Base-by-base conservation (phyloP, 2,113 vertebrate species). In the Phycodurus eques region DNA sequence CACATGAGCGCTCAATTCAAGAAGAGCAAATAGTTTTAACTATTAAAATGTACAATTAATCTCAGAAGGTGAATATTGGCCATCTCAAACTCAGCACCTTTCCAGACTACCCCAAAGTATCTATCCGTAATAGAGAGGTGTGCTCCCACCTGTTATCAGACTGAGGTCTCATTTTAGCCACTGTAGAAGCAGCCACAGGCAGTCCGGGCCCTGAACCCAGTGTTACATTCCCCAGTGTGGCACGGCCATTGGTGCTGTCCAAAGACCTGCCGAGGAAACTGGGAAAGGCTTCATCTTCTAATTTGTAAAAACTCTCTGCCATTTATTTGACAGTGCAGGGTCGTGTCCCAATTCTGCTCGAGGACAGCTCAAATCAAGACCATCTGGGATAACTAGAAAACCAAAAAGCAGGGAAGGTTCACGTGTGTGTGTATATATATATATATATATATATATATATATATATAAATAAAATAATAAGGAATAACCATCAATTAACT, bases 161-260 rank as follows among this genome's bases (percentile, higher is more conserved):
- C 9, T 53, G 76, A 0, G 54, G 73, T 91, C 90, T 94, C 88
- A 85, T 91, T 93, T 92, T 95, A 83, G 94, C 95, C 78, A 96
- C 91, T 42, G 97, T 99, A 17, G 97, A 99, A 73, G 96, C 95
- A 68, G 97, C 97, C 86, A 99, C 92, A 44, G 97, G 97, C 17
- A 96, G 83, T 27, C 96, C 97, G 7, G 94, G 94, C 71, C 93
- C 94, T 70, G 96, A 97, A 68, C 93, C 91, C 76, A 96, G 44
- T 0, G 95, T 97, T 69, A 95, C 87, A 76, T 98, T 95, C 75
- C 91, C 94, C 46, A 96, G 89, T 33, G 89, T 74, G 19, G 79
- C 87, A 11, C 92, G 93, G 43, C 78, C 86, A n/a, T 72, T 69
- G 44, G 76, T 83, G 81, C 91, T 94, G 69, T 88, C 88, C 74